Percentiles rank a stretch among this genome's conserved stretches.
These are phyloP conservation scores for Melieria omissa DNA, from an alignment of 2,888 invertebrate species.

Conservation along the genomic window DNA sequence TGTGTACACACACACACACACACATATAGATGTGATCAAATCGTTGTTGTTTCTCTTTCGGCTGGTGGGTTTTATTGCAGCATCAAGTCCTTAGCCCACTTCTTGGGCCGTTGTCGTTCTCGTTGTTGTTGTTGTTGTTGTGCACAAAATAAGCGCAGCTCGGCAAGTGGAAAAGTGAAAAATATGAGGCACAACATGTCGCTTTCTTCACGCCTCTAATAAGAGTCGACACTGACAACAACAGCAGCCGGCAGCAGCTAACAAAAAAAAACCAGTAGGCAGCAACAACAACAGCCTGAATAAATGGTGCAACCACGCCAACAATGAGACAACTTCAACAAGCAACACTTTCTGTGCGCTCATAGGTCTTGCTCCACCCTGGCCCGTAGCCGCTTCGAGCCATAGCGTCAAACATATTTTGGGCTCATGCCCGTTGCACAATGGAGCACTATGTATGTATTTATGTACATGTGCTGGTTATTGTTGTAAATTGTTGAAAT, in stretches of 20 bases:
- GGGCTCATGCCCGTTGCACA: no score
- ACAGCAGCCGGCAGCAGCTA: no score
- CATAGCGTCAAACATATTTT: no score
- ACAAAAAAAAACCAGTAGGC: no score
- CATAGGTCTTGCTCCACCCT: no score
- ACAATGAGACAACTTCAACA: no score
- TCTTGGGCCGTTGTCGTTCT: no score
- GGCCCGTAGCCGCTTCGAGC: no score
- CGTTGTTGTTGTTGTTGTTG: no score
- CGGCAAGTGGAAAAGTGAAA: not conserved
- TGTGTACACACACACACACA: not conserved
- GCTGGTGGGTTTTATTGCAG: not conserved
- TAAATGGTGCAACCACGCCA: no score
- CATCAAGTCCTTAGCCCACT: constrained; percentile 1
- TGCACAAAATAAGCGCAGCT: not conserved
- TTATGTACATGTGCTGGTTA: not conserved
- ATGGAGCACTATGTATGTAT: no score
- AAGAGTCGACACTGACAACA: not conserved
- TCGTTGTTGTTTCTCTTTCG: not conserved
- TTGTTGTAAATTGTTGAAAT: constrained; percentile 22
- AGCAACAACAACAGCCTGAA: not conserved
- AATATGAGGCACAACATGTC: not conserved
- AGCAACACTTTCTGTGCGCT: no score
- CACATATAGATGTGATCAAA: not conserved
- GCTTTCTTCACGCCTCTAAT: not conserved